Evolutionary conservation across 2,888 invertebrate genomes (phyloP), one percentile per base, ranked within the genome.

Genomic region (Aspidiotus destructor): DNA sequence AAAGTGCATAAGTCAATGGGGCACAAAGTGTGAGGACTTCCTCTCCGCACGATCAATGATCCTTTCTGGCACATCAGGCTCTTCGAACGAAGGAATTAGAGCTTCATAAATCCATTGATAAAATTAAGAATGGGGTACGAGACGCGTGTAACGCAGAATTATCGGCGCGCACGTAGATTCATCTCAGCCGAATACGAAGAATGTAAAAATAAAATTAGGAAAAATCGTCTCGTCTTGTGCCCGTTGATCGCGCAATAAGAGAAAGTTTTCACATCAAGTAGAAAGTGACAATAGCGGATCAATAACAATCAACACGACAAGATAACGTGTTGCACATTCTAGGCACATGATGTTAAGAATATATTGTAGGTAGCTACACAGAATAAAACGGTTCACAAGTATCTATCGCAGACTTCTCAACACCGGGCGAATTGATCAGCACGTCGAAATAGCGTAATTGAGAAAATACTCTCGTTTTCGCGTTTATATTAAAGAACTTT

Each of bases 211-310:
- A 58, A 65, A 65, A 65, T 58, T 41, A 57, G 57, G 65, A 57
- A 65, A 58, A 65, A 65, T 41, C 65, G 58, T 65, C 65, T 58
- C 10, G 58, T 65, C 65, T 58, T 9, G 44, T 64, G 28, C 41
- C 65, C 10, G 41, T 16, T 44, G 61, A 65, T 65, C 65, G 65
- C 65, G 65, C 65, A 65, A 65, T 65, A 58, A 65, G 65, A 65
- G 65, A 65, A 65, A 65, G 65, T 65, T 65, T 58, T 55, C n/a
- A 65, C 58, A 65, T 58, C 44, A 52, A 65, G 57, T 65, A 65
- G 65, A 65, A 65, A 65, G 65, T 55, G 65, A 65, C 65, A 65
- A 65, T 57, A 44, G 57, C 65, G 58, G 65, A 65, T 65, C 65
- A 58, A 65, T 57, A 65, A 65, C 65, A 65, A 65, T 65, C 58